phyloP scores from a whole-genome alignment of 2,888 invertebrate genomes.

The Slavum lentiscoides region DNA sequence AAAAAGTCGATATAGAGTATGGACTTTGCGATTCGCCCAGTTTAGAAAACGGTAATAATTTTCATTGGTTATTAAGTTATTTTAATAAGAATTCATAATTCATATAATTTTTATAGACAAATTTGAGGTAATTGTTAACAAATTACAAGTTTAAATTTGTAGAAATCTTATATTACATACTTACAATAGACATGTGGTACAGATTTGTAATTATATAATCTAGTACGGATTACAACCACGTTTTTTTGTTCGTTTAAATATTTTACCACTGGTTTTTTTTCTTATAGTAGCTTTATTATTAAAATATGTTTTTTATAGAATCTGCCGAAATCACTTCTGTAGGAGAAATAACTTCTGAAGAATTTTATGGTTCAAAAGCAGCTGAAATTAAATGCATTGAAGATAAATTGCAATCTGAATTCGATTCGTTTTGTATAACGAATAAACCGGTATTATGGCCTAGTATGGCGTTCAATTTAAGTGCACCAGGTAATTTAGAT shows the following conservation, averaged over 20 bases:
- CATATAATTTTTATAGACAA: neutral
- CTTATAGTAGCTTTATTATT: too few species aligned
- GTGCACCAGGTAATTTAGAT: constrained; percentile 31
- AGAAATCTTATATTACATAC: too few species aligned
- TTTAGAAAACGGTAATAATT: constrained; percentile 30
- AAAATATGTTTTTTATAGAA: constrained; percentile 17
- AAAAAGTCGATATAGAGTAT: constrained; percentile 25
- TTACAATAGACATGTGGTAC: too few species aligned
- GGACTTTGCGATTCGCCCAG: constrained; percentile 17
- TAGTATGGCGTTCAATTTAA: constrained; percentile 40
- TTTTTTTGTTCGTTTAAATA: too few species aligned
- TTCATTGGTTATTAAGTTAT: neutral
- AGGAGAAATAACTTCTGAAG: neutral
- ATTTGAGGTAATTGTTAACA: too few species aligned
- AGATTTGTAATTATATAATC: too few species aligned
- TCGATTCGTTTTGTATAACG: neutral
- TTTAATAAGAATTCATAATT: neutral
- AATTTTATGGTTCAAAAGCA: constrained; percentile 30
- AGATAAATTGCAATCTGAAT: constrained; percentile 18
- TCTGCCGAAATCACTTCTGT: neutral
- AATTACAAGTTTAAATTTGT: too few species aligned
- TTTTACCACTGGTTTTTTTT: too few species aligned
- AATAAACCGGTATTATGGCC: constrained; percentile 49
- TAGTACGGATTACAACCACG: too few species aligned
- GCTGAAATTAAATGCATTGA: constrained; percentile 26